Percentiles rank a stretch among this genome's conserved stretches.
phyloP scores from a whole-genome alignment of 2,888 invertebrate genomes.

The Linnaemya vulpina region DNA sequence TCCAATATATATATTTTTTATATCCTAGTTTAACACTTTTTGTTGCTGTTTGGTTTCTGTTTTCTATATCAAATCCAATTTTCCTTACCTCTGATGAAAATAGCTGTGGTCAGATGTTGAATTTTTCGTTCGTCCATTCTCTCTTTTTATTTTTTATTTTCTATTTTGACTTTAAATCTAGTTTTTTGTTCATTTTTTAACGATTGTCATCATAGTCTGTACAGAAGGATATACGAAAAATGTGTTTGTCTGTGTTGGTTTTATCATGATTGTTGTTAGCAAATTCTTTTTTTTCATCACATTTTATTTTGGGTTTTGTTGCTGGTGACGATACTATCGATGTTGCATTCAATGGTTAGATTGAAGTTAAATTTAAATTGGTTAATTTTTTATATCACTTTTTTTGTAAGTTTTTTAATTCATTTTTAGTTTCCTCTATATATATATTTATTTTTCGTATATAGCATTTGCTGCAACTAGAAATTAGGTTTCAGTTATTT shows the following conservation, averaged over 20 bases:
- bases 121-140: constrained; percentile 25
- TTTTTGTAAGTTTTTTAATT: constrained; percentile 14
- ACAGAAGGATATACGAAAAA: constrained; percentile 13
- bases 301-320: constrained; percentile 43
- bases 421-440: background rate
- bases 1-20: constrained; percentile 51
- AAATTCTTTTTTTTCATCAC: constrained; percentile 21
- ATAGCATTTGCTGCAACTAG: background rate
- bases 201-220: constrained; percentile 49
- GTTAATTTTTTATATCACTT: constrained; percentile 75
- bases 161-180: constrained; percentile 31
- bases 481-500: background rate
- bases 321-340: constrained; percentile 50
- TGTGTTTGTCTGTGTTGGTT: constrained; percentile 2
- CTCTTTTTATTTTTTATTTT: background rate
- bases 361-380: constrained; percentile 77
- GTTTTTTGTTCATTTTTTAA: constrained; percentile 41
- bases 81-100: constrained; percentile 71
- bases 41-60: constrained; percentile 51
- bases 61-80: constrained; percentile 70
- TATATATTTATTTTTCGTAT: background rate
- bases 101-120: constrained; percentile 71
- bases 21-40: constrained; percentile 22
- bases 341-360: constrained; percentile 46
- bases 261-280: constrained; percentile 33